Base-by-base conservation (phyloP, 2,113 vertebrate species). In the Callipepla squamata region DNA sequence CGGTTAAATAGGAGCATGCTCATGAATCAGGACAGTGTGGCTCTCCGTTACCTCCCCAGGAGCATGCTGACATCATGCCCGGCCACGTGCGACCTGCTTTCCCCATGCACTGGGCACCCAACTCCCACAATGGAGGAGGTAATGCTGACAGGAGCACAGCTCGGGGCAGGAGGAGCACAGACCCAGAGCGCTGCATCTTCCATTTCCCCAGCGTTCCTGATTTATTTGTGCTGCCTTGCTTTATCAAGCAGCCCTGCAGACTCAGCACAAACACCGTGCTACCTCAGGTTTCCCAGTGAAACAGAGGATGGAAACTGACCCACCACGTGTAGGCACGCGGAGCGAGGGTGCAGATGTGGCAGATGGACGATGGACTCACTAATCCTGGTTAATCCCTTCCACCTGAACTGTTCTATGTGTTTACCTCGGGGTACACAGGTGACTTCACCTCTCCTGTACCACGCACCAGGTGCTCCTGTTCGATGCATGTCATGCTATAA, bases 181-280 rank as follows among this genome's bases (percentile, higher is more conserved):
- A 83, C 32, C 65, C 76, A 70, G 83, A 87, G 21, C 45, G 44
- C 45, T 93, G 85, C 42, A 78, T 53, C 65, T 75, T 79, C 36
- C 25, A 30, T 75, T 93, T 68, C 58, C 57, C 25, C 4, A 83
- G 72, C 28, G 61, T 83, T 91, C 83, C 78, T 90, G 83, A 95
- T 88, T 92, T 92, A 92, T 80, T 93, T 92, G 82, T 42, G 65
- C 61, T 94, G 93, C 91, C 91, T 94, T 78, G 76, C 65, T 72
- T 76, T 81, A 74, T 68, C 80, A 91, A 89, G 48, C 76, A 85
- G 68, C 75, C 55, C 72, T 51, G 75, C 91, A 89, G 85, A 74
- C 81, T 82, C 59, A 25, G 81, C 78, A 92, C 79, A 85, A 94
- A 66, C 0, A 80, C 79, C 21, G 67, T 85, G 70, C 6, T 11